These are phyloP conservation scores for Saturnia japonica DNA, from an alignment of 2,888 invertebrate species.

Conservation along the genomic window DNA sequence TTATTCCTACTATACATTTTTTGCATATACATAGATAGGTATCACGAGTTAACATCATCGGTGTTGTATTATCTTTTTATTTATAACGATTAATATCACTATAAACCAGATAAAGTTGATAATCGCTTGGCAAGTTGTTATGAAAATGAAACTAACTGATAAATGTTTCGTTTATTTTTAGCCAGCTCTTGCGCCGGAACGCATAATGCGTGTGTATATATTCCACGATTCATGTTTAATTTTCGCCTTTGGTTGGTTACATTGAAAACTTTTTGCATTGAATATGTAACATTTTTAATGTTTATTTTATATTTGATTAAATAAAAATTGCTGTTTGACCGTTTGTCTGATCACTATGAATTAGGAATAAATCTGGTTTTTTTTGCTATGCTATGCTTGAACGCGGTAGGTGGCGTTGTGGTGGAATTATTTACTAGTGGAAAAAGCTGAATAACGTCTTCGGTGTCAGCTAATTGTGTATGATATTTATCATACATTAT, in stretches of 20 bases:
- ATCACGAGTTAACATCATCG: slow-evolving; percentile 29
- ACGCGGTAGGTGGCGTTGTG: too few relatives aligned
- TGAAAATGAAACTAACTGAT: background rate
- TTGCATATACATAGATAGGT: background rate
- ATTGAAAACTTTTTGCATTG: background rate
- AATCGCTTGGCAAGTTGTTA: slow-evolving; percentile 15
- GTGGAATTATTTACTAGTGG: too few relatives aligned
- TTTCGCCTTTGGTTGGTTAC: background rate
- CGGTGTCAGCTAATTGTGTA: too few relatives aligned
- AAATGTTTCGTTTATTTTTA: slow-evolving; percentile 19
- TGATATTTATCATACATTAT: too few relatives aligned
- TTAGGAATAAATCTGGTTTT: too few relatives aligned
- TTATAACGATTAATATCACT: slow-evolving; percentile 3
- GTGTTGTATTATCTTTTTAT: slow-evolving; percentile 4
- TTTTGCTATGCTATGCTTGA: too few relatives aligned
- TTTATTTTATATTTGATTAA: too few relatives aligned
- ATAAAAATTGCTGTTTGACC: too few relatives aligned
- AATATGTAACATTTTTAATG: too few relatives aligned
- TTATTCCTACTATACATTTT: slow-evolving; percentile 22
- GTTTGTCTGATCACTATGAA: too few relatives aligned
- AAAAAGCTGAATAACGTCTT: too few relatives aligned
- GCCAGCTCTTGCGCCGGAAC: slow-evolving; percentile 9
- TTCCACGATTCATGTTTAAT: background rate
- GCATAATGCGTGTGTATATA: slow-evolving; percentile 10
- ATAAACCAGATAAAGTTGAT: slow-evolving; percentile 12